Evolutionary conservation across 2,888 invertebrate species (phyloP).

Genomic region (Spilarctia lutea): DNA sequence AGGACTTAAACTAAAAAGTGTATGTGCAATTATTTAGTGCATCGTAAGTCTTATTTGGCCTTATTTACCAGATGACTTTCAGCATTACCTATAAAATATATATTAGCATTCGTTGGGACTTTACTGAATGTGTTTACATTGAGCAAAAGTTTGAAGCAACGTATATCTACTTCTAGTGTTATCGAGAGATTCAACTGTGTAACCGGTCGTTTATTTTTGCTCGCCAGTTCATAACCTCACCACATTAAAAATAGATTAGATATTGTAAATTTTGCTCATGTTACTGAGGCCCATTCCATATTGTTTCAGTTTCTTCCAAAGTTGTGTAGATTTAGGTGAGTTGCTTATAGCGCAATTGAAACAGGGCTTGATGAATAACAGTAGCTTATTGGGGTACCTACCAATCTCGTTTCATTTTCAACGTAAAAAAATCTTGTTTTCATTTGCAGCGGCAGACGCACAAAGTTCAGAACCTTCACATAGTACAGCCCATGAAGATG

Average conservation of each 20-base stretch:
- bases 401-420: neutral
- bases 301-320: conserved; percentile 85
- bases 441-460: conserved; percentile 75
- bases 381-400: conserved; percentile 24
- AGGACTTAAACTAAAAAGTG: no score
- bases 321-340: conserved; percentile 79
- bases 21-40: no score
- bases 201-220: neutral
- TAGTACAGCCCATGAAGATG: conserved; percentile 70
- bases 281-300: conserved; percentile 61
- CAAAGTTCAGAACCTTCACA: conserved; percentile 77
- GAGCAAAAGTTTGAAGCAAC: no score
- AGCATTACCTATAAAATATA: no score
- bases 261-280: conserved; percentile 4
- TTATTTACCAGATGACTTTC: no score
- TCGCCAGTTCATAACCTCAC: neutral
- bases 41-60: no score
- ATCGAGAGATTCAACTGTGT: neutral
- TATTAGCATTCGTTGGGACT: no score
- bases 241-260: neutral
- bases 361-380: conserved; percentile 49
- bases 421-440: neutral
- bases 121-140: no score
- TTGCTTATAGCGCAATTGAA: conserved; percentile 50
- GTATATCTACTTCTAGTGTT: neutral